Evolutionary conservation across 1,140 invertebrate genomes (phyloP).

Genomic region (Hylyphantes graminicola): DNA sequence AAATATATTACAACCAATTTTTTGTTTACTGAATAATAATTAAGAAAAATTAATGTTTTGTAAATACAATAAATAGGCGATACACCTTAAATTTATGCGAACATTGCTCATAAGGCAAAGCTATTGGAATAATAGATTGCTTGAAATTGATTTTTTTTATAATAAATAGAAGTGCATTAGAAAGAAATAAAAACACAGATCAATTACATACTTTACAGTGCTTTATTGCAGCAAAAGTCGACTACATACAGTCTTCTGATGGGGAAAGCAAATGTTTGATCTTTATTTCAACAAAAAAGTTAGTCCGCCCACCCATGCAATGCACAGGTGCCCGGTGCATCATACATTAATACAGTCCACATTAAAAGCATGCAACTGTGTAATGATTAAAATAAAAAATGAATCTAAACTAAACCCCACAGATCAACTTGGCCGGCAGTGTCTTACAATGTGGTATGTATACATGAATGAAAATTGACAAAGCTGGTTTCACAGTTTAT

Average conservation of each 20-base stretch:
- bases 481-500: constrained; percentile 52
- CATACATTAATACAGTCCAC: constrained; percentile 38
- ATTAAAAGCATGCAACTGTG: constrained; percentile 58
- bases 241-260: constrained; percentile 61
- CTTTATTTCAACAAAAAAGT: constrained; percentile 36
- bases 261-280: constrained; percentile 58
- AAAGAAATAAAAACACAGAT: constrained; percentile 14
- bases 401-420: constrained; percentile 58
- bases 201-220: constrained; percentile 60
- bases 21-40: too few relatives aligned
- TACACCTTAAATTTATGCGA: too few relatives aligned
- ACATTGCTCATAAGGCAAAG: too few relatives aligned
- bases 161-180: neutral
- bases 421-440: constrained; percentile 59
- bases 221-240: constrained; percentile 62
- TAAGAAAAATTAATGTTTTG: too few relatives aligned
- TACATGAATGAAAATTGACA: constrained; percentile 57
- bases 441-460: constrained; percentile 60
- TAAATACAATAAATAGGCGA: too few relatives aligned
- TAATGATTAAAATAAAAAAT: constrained; percentile 53
- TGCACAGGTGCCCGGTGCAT: constrained; percentile 34
- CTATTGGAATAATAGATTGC: too few relatives aligned
- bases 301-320: constrained; percentile 28
- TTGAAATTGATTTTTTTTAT: too few relatives aligned
- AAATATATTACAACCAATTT: too few relatives aligned